Evolutionary conservation across 2,888 invertebrate genomes (phyloP).

Genomic region (Lacanobia oleracea): DNA sequence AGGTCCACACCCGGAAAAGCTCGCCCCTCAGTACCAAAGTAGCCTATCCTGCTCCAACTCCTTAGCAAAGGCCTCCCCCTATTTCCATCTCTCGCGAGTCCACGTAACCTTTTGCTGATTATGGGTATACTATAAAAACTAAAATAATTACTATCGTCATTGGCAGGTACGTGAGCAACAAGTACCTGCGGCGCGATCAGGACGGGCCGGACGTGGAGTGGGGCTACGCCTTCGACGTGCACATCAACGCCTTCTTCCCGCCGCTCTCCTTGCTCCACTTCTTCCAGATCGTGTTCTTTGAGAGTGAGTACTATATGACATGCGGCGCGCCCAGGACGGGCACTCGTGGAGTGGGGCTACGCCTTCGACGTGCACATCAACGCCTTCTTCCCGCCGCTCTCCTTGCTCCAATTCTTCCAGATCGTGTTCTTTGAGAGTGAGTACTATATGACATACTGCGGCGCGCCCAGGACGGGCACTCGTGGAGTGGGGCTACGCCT

Average conservation of each 20-base stretch:
- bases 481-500: constrained; percentile 99
- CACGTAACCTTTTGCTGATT: too few species aligned
- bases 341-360: constrained; percentile 98
- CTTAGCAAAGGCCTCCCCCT: too few species aligned
- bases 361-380: constrained; percentile 99
- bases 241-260: constrained; percentile 99
- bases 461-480: constrained; percentile 89
- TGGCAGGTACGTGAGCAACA: constrained; percentile 95
- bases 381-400: too few species aligned
- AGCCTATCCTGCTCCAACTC: too few species aligned
- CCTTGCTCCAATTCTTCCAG: too few species aligned
- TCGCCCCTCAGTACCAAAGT: too few species aligned
- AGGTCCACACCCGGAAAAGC: too few species aligned
- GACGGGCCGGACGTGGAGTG: constrained; percentile 95
- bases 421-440: constrained; percentile 97
- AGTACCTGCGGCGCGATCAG: constrained; percentile 93
- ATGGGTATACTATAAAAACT: too few species aligned
- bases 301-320: constrained; percentile 89
- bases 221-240: constrained; percentile 99
- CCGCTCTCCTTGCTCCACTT: constrained; percentile 98
- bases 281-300: constrained; percentile 96
- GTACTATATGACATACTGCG: constrained; percentile 84
- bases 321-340: constrained; percentile 90
- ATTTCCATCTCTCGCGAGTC: too few species aligned
- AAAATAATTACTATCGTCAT: too few species aligned